Conservation (phyloP, 2,113 vertebrate genomes). For the Brachyistius frenatus region DNA sequence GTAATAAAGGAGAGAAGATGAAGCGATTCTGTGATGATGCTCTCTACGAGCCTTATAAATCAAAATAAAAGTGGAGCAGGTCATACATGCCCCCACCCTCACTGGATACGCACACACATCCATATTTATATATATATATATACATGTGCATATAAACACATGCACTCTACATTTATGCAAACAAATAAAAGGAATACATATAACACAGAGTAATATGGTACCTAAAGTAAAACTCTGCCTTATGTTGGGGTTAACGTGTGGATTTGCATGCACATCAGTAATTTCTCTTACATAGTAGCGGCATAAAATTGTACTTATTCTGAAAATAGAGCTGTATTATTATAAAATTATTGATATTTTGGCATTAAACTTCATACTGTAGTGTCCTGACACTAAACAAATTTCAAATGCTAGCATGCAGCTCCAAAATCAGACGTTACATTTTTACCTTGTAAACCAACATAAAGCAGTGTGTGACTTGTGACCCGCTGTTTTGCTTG, state of each 20-base stretch:
- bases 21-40: conserved; percentile 83
- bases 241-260: not conserved
- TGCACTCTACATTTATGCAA: conserved; percentile 25
- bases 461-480: not conserved
- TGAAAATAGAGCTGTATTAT: fast-evolving
- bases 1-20: conserved; percentile 85
- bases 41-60: conserved; percentile 80
- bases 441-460: not conserved
- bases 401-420: no score
- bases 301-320: not conserved
- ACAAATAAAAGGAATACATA: conserved; percentile 16
- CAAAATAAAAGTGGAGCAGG: conserved; percentile 83
- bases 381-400: no score
- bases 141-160: not conserved
- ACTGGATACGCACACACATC: conserved; percentile 18
- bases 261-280: not conserved
- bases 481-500: fast-evolving
- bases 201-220: not conserved
- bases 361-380: no score
- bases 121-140: not conserved
- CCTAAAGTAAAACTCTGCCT: not conserved
- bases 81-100: conserved; percentile 63
- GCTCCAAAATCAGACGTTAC: no score
- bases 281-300: not conserved
- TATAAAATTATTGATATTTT: not conserved